Evolutionary conservation across 2,797 vertebrate genomes (phyloP).

Genomic region (Enteromius paludinosus): DNA sequence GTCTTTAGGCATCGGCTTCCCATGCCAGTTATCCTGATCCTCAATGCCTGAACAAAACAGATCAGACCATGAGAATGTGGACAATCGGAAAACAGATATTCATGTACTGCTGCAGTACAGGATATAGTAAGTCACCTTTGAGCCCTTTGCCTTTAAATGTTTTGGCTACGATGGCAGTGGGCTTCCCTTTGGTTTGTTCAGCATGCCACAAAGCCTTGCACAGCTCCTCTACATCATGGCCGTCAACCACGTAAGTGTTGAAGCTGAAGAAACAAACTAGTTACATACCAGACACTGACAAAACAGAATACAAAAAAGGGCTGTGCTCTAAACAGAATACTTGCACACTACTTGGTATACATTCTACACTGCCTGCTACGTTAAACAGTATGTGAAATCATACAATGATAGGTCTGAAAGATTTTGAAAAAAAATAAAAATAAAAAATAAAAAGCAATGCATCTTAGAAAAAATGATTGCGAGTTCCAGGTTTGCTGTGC

Average conservation of each 20-base stretch:
- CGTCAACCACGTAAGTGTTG: slow-evolving; percentile 88
- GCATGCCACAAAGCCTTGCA: slow-evolving; percentile 86
- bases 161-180: slow-evolving; percentile 89
- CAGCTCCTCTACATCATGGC: slow-evolving; percentile 85
- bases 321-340: not conserved
- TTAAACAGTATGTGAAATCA: not conserved
- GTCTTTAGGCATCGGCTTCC: slow-evolving; percentile 87
- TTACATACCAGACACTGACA: not conserved
- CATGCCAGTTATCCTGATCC: slow-evolving; percentile 86
- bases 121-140: slow-evolving; percentile 73
- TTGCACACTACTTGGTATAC: not conserved
- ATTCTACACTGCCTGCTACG: not conserved
- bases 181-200: slow-evolving; percentile 82
- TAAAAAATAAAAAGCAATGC: not conserved
- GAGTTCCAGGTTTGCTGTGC: too few relatives aligned
- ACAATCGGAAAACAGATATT: not conserved
- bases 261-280: slow-evolving; percentile 74
- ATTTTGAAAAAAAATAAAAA: not conserved
- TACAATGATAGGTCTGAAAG: not conserved
- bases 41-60: slow-evolving; percentile 78
- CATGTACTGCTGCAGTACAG: not conserved
- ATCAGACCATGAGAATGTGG: not conserved
- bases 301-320: not conserved
- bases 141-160: slow-evolving; percentile 88
- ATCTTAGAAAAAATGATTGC: too few relatives aligned